phyloP scores from a whole-genome alignment of 2,797 vertebrate species.

The Furcifer pardalis region DNA sequence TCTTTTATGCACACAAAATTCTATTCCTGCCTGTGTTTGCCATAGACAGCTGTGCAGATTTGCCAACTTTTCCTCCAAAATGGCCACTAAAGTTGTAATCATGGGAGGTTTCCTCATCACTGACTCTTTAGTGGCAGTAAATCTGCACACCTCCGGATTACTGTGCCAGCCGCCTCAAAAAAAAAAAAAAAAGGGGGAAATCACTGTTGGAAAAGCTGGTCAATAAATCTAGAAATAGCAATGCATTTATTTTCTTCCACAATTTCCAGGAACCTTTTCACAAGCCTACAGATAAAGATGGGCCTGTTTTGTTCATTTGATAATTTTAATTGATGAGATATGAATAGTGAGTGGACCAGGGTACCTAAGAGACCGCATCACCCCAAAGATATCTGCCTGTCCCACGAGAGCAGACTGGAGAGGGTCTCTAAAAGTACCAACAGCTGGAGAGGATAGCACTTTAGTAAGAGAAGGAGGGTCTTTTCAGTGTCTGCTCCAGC shows the following conservation, averaged over 20 bases:
- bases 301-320: background rate
- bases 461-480: too few relatives aligned
- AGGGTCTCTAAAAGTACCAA: too few relatives aligned
- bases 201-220: background rate
- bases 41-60: background rate
- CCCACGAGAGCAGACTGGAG: too few relatives aligned
- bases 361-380: too few relatives aligned
- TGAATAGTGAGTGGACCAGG: too few relatives aligned
- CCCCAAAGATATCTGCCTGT: too few relatives aligned
- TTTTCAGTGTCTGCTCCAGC: too few relatives aligned
- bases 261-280: background rate
- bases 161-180: background rate
- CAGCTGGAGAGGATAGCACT: too few relatives aligned
- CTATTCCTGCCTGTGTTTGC: background rate
- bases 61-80: background rate
- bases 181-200: too few relatives aligned
- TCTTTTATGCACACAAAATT: background rate
- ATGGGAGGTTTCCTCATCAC: background rate
- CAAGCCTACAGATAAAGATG: background rate
- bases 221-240: too few relatives aligned
- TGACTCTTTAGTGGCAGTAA: background rate
- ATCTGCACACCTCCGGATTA: background rate
- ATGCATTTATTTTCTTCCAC: background rate
- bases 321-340: background rate
- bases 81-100: background rate